Evolutionary conservation across 2,888 invertebrate genomes (phyloP), one percentile per base, ranked within the genome.

Genomic region (Drosophila affinis): DNA sequence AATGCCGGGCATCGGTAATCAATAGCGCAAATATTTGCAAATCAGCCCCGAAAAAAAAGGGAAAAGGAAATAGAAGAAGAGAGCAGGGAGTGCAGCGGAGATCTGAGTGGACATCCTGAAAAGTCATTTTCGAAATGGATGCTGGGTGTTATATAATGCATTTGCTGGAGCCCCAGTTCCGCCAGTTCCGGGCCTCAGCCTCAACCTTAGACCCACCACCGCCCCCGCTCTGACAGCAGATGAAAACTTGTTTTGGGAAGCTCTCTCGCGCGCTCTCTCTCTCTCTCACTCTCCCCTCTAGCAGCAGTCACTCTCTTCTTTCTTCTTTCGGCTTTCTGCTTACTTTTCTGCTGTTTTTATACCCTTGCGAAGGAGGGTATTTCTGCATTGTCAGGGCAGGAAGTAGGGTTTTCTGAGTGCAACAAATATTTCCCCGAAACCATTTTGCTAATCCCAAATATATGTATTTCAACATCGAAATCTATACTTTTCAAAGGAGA

Each of bases 21-120:
- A 88, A 80, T 88, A 78, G 78, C 73, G 76, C 76, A 86, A 84
- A 84, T 86, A 88, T 88, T 83, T 78, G 78, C 75, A 74, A 86
- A 82, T 81, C 81, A 75, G 72, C 62, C 57, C 71, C 73, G 60
- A 47, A 48, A 47, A 47, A 39, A 44, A 27, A 27, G 18, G 18
- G 24, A 57, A 21, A 6, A 39, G 14, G 18, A 18, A 18, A 18
- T 2, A 45, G 17, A 17, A 7, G 27, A 46, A 12, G 27, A 12
- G 17, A 10, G 27, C 12, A n/a, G 21, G 9, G n/a, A 21, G 10
- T 12, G 27, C n/a, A 39, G 17, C 29, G 18, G 24, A 29, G 17
- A 27, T 45, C n/a, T 45, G 45, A 6, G 10, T 45, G 12, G 9
- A 45, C 21, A 34, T 32, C 32, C 49, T 44, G 9, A 46, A 72